Percentiles rank a stretch among this genome's conserved stretches.
Conservation (phyloP, 1,140 invertebrate genomes). For the Diachasma alloeum region DNA sequence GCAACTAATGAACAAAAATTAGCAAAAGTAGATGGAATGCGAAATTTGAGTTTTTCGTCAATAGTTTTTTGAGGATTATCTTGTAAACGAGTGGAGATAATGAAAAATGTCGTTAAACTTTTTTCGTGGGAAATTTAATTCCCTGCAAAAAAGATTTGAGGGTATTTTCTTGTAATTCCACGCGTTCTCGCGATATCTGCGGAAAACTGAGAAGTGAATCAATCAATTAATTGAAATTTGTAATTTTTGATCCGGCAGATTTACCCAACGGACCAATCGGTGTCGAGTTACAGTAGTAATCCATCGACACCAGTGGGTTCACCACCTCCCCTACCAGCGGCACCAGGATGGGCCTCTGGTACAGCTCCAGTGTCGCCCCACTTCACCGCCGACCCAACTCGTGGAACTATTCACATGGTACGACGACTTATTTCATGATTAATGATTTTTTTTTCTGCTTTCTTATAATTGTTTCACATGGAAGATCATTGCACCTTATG, state of each 20-base stretch:
- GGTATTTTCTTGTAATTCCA: not conserved
- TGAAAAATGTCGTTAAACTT: not conserved
- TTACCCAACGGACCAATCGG: constrained; percentile 86
- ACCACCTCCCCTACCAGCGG: constrained; percentile 78
- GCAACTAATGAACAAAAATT: too few relatives aligned
- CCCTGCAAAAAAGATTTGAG: not conserved
- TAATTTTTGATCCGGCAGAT: constrained; percentile 69
- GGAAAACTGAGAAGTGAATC: too few relatives aligned
- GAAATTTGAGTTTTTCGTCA: too few relatives aligned
- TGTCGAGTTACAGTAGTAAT: constrained; percentile 90
- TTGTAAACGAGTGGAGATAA: not conserved
- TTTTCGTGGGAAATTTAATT: not conserved
- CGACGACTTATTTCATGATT: constrained; percentile 31
- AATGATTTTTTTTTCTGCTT: constrained; percentile 5
- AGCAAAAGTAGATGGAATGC: too few relatives aligned
- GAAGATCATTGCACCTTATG: not conserved
- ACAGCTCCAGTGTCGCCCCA: constrained; percentile 67
- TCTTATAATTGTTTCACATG: not conserved
- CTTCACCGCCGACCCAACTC: constrained; percentile 62
- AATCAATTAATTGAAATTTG: constrained; percentile 7
- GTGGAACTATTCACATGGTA: constrained; percentile 66
- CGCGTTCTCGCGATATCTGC: too few relatives aligned
- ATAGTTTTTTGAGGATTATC: too few relatives aligned
- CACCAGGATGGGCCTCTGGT: constrained; percentile 66
- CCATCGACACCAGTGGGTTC: constrained; percentile 88